Evolutionary conservation across 2,888 invertebrate species (phyloP).

Genomic region (Drosophila demipolita): DNA sequence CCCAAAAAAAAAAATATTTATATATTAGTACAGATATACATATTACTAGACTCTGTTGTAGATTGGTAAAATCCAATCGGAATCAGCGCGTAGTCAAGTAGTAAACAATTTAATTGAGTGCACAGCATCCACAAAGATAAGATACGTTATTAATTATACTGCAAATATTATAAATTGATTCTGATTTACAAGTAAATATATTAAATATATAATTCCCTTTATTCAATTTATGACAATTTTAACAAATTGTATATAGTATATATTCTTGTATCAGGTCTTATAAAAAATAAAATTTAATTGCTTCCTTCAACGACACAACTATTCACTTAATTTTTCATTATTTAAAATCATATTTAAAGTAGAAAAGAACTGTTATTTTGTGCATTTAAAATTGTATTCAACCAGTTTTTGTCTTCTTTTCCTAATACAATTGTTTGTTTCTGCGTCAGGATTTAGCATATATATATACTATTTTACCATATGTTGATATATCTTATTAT

Average conservation of each 20-base stretch:
- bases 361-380: not conserved
- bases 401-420: too few species aligned
- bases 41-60: not conserved
- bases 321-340: slow-evolving; percentile 1
- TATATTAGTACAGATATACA: not conserved
- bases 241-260: not conserved
- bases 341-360: not conserved
- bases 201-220: not conserved
- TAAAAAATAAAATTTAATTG: not conserved
- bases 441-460: not conserved
- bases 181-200: not conserved
- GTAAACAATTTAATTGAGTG: slow-evolving; percentile 4
- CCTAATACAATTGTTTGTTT: not conserved
- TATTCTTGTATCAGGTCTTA: not conserved
- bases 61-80: not conserved
- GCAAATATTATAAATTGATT: not conserved
- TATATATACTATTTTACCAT: not conserved
- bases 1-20: not conserved
- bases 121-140: not conserved
- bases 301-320: not conserved
- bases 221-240: not conserved
- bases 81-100: not conserved
- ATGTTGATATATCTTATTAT: not conserved
- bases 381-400: not conserved
- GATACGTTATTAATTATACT: not conserved